These are phyloP conservation scores for Acromyrmex heyeri DNA, from an alignment of 1,140 invertebrate species.

Conservation along the genomic window DNA sequence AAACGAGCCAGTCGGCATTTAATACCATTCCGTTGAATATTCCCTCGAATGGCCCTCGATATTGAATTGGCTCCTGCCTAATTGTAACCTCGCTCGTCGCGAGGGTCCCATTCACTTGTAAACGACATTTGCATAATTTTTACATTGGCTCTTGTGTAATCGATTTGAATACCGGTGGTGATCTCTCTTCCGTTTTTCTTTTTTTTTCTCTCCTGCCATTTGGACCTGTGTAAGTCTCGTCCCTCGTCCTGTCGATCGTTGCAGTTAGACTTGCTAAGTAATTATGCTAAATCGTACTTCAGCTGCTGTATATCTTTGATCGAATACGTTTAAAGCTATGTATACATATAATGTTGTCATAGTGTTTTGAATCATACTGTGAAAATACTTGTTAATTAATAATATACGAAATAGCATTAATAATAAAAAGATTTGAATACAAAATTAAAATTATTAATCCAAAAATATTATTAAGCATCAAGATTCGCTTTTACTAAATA, in stretches of 20 bases:
- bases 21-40: conserved; percentile 85
- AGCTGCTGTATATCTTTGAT: conserved; percentile 24
- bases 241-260: conserved; percentile 66
- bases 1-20: conserved; percentile 82
- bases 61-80: conserved; percentile 86
- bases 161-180: conserved; percentile 77
- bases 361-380: background rate
- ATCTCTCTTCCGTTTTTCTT: conserved; percentile 66
- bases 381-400: background rate
- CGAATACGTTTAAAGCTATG: background rate
- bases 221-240: conserved; percentile 49
- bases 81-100: conserved; percentile 84
- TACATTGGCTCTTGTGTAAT: conserved; percentile 82
- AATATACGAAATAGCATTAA: background rate
- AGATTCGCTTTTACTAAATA: too few relatives aligned
- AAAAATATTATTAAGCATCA: too few relatives aligned
- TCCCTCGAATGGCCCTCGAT: conserved; percentile 84
- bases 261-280: conserved; percentile 70
- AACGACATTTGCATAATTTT: conserved; percentile 86
- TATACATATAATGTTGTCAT: background rate
- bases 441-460: background rate
- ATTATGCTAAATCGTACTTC: conserved; percentile 47
- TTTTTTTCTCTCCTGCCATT: conserved; percentile 59
- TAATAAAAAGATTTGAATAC: background rate
- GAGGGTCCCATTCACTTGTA: conserved; percentile 84